phyloP scores from a whole-genome alignment of 1,140 invertebrate genomes.

The Atta texana region DNA sequence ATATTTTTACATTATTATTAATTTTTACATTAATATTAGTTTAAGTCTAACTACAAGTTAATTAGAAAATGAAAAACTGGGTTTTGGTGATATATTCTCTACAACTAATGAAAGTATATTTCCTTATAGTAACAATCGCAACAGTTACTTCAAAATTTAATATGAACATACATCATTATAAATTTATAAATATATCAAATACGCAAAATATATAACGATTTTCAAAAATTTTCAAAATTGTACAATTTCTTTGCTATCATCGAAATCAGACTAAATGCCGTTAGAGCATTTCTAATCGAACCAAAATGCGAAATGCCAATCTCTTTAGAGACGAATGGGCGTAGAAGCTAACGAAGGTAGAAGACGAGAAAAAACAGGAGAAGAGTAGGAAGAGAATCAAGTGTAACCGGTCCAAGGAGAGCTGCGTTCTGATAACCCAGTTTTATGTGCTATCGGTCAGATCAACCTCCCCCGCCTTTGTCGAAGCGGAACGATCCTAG shows the following conservation, averaged over 20 bases:
- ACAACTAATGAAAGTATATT: not conserved
- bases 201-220: not conserved
- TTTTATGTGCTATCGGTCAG: slow-evolving; percentile 83
- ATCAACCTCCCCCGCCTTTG: slow-evolving; percentile 79
- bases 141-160: slow-evolving; percentile 3
- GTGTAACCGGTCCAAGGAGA: slow-evolving; percentile 84
- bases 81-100: not conserved
- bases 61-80: too few species aligned
- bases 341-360: slow-evolving; percentile 12
- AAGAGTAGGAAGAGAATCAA: slow-evolving; percentile 74
- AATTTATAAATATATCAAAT: not conserved
- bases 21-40: too few species aligned
- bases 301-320: slow-evolving; percentile 14
- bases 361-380: slow-evolving; percentile 28
- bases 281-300: not conserved
- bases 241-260: not conserved
- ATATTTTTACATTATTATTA: too few species aligned
- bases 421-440: slow-evolving; percentile 85
- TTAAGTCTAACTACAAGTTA: too few species aligned
- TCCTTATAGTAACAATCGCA: not conserved
- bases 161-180: not conserved
- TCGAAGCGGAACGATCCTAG: slow-evolving; percentile 77
- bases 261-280: not conserved
- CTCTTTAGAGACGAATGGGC: slow-evolving; percentile 1
- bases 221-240: not conserved